A percentile compares a stretch with the other conserved stretches of the same genome.
Conservation (phyloP, 2,113 vertebrate genomes). For the Arothron firmamentum region DNA sequence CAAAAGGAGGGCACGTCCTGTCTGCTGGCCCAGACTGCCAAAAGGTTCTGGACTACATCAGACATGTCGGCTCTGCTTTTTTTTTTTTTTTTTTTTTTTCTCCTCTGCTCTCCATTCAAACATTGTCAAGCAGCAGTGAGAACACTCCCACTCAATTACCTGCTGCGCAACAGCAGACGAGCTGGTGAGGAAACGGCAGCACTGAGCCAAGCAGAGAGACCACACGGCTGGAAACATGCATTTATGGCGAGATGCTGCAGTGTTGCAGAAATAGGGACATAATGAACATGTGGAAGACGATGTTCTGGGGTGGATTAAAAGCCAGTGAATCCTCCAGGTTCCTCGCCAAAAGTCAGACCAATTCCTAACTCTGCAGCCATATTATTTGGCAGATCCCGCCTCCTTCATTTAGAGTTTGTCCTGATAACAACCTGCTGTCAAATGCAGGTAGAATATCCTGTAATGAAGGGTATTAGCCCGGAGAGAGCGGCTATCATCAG, state of each 20-base stretch:
- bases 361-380: conserved; percentile 1
- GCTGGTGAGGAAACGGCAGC: too few species aligned
- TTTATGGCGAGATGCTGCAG: too few species aligned
- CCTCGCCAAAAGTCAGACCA: conserved; percentile 8
- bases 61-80: background rate
- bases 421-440: conserved; percentile 56
- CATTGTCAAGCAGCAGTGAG: too few species aligned
- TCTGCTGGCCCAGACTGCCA: conserved; percentile 18
- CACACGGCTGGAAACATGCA: too few species aligned
- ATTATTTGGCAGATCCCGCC: conserved; percentile 11
- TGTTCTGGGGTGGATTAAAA: too few species aligned
- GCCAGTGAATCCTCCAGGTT: too few species aligned
- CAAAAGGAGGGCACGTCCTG: conserved; percentile 13
- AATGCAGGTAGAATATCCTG: conserved; percentile 26
- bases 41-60: conserved; percentile 12
- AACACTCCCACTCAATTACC: too few species aligned
- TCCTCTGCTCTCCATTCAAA: too few species aligned
- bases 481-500: conserved; percentile 51
- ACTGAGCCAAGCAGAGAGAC: too few species aligned
- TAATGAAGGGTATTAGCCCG: conserved; percentile 62
- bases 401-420: conserved; percentile 19
- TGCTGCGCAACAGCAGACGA: too few species aligned
- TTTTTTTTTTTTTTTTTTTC: background rate
- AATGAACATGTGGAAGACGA: too few species aligned
- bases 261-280: too few species aligned